A percentile compares a stretch with the other conserved stretches of the same genome.
phyloP scores from a whole-genome alignment of 2,797 vertebrate species.

The Hylomyscus alleni region DNA sequence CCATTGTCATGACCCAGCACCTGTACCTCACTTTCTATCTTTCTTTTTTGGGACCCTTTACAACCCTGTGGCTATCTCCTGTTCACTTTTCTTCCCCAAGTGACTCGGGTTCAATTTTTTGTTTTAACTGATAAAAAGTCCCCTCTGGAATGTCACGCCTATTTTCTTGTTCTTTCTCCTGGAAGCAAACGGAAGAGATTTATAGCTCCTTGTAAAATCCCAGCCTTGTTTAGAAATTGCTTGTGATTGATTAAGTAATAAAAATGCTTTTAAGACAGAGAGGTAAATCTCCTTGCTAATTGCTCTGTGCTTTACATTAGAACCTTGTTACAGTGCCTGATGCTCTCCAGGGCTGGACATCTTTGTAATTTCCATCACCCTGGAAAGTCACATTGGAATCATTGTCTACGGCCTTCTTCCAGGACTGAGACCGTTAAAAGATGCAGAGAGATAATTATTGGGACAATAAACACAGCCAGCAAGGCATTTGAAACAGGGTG shows the following conservation, averaged over 20 bases:
- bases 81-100: constrained; percentile 40
- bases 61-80: not conserved
- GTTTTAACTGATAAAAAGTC: constrained; percentile 83
- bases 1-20: not conserved
- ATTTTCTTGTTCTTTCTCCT: constrained; percentile 78
- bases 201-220: constrained; percentile 86
- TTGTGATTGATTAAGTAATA: constrained; percentile 91
- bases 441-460: constrained; percentile 77
- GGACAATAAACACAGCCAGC: constrained; percentile 67
- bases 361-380: constrained; percentile 75
- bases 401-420: constrained; percentile 60
- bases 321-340: constrained; percentile 84
- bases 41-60: not conserved
- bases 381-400: constrained; percentile 80
- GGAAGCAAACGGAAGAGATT: constrained; percentile 87
- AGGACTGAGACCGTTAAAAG: constrained; percentile 74
- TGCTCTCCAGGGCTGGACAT: constrained; percentile 63
- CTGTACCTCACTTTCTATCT: not conserved
- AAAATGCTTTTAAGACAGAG: constrained; percentile 91
- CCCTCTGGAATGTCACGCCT: constrained; percentile 82
- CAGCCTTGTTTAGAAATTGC: constrained; percentile 90
- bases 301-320: constrained; percentile 88
- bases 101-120: constrained; percentile 48
- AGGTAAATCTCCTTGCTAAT: constrained; percentile 90
- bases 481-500: constrained; percentile 67